A percentile compares a stretch with the other conserved stretches of the same genome.
These are phyloP conservation scores for Fulica atra DNA, from an alignment of 2,113 vertebrate species.

Conservation along the genomic window DNA sequence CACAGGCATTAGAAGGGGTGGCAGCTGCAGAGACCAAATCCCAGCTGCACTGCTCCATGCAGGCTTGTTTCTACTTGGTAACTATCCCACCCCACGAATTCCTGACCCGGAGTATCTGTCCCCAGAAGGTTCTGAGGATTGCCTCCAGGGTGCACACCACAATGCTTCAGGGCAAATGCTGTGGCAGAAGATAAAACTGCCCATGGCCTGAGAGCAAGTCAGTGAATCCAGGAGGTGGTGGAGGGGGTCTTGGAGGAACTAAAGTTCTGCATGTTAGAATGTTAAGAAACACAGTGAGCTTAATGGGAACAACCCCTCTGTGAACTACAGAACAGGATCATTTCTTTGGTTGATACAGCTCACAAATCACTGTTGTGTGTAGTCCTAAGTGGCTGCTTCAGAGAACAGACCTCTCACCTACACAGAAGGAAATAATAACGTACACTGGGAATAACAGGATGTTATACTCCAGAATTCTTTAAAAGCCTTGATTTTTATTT, in stretches of 20 bases:
- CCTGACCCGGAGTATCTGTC: not conserved
- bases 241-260: not conserved
- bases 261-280: accelerated
- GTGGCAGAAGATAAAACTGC: slow-evolving; percentile 71
- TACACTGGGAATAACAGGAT: not conserved
- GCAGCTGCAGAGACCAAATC: not conserved
- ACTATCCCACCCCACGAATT: accelerated
- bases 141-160: slow-evolving; percentile 69
- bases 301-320: not conserved
- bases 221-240: not conserved
- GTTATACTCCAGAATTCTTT: not conserved
- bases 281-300: not conserved
- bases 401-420: not conserved
- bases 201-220: slow-evolving; percentile 53
- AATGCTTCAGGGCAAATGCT: slow-evolving; percentile 68
- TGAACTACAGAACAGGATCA: not conserved
- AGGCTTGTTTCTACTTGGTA: not conserved
- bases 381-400: not conserved
- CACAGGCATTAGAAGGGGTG: accelerated
- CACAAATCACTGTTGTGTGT: not conserved
- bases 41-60: not conserved
- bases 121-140: not conserved
- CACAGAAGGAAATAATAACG: not conserved
- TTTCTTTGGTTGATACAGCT: not conserved
- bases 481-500: not conserved